Evolutionary conservation across 2,888 invertebrate genomes (phyloP).

Genomic region (Sycophila texana): DNA sequence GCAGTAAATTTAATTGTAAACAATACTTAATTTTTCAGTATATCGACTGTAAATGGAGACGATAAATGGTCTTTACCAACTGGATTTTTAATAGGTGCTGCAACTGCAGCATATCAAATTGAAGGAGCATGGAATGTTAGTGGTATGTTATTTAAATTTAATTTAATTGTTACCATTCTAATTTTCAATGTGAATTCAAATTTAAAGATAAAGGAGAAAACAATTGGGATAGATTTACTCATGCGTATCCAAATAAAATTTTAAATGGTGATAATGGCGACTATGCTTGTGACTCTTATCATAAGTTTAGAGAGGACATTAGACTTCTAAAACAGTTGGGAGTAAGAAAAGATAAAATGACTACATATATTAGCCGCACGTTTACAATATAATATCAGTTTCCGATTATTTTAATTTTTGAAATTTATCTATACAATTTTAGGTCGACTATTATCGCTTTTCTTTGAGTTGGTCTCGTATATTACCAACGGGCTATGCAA

Average conservation of each 20-base stretch:
- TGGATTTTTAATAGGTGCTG: constrained; percentile 79
- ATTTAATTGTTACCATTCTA: background rate
- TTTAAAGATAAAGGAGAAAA: constrained; percentile 80
- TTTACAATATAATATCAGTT: background rate
- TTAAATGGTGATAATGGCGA: constrained; percentile 80
- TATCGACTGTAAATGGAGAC: background rate
- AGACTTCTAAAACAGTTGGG: constrained; percentile 58
- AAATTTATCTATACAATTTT: background rate
- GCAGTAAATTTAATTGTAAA: background rate
- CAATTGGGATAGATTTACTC: constrained; percentile 80
- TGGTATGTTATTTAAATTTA: constrained; percentile 20
- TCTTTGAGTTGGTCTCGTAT: constrained; percentile 77
- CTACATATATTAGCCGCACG: background rate
- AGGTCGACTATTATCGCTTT: constrained; percentile 73
- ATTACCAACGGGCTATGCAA: constrained; percentile 75
- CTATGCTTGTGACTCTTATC: constrained; percentile 83
- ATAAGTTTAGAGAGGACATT: constrained; percentile 78
- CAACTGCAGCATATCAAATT: constrained; percentile 80
- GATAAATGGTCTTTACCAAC: constrained; percentile 73
- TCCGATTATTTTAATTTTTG: background rate
- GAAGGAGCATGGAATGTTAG: constrained; percentile 76
- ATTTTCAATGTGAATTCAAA: background rate
- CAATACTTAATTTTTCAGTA: background rate
- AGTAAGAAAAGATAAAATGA: constrained; percentile 17
- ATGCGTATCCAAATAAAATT: constrained; percentile 77